Evolutionary conservation across 2,888 invertebrate genomes (phyloP), one percentile per base, ranked within the genome.

Genomic region (Perizoma flavofasciatum): DNA sequence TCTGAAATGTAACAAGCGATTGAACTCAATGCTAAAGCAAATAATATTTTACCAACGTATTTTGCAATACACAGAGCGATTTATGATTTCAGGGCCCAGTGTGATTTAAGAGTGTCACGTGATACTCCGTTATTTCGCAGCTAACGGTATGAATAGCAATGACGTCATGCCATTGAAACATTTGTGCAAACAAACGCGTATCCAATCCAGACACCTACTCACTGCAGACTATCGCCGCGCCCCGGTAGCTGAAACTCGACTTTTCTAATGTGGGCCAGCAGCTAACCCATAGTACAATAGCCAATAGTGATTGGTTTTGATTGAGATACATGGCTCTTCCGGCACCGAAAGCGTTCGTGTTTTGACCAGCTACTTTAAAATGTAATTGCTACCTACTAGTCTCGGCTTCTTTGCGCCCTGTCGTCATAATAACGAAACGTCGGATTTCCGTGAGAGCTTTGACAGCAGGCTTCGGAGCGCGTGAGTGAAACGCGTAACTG

Each of bases 181-280:
- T 78, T 81, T 81, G 80, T 74, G 64, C 73, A 79, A 81, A 80
- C 74, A 78, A 71, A 71, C 71, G 71, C 69, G 71, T 74, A 67
- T 70, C 63, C 68, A 65, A 61, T 37, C 67, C 60, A 67, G 65
- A 71, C 69, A 73, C 78, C 78, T 77, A 75, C 74, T 75, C 67
- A 75, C 65, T 65, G 65, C 62, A 70, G 63, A 74, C 67, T 72
- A 72, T 70, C 70, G 60, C 61, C 68, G 68, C 66, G 22, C 22
- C 22, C 68, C 60, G 70, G 66, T 67, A 57, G 68, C 65, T 61
- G 65, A 61, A 56, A 57, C 61, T 65, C 54, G 55, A 44, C 49
- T 56, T 55, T 49, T 69, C 66, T 53, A 65, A 68, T 72, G 63
- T 74, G 53, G 73, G 69, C 66, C 72, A 66, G 65, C 67, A 71